Evolutionary conservation across 2,888 invertebrate species (phyloP).

Genomic region (Tipula vernalis): DNA sequence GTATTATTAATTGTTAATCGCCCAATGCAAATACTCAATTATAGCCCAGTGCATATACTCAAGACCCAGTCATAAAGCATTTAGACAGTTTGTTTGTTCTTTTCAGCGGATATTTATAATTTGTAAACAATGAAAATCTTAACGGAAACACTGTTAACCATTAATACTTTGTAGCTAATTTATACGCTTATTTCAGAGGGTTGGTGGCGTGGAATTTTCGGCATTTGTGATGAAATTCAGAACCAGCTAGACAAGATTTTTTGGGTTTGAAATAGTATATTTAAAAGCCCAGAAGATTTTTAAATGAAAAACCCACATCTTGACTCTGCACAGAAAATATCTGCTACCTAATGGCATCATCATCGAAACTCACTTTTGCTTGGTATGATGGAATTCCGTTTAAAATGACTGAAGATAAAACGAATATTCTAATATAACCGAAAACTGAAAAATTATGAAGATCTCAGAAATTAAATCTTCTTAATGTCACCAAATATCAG

Average conservation of each 20-base stretch:
- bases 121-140: neutral
- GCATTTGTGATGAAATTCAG: neutral
- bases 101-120: neutral
- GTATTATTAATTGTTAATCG: neutral
- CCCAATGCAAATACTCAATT: neutral
- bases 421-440: too few species aligned
- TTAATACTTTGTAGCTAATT: neutral
- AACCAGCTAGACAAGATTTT: neutral
- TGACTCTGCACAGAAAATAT: too few species aligned
- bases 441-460: too few species aligned
- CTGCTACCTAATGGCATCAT: too few species aligned
- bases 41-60: neutral
- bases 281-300: neutral
- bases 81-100: neutral
- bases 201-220: neutral
- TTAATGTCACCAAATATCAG: too few species aligned
- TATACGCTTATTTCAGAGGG: neutral
- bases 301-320: neutral
- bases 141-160: neutral
- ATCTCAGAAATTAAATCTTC: too few species aligned
- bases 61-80: neutral
- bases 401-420: too few species aligned
- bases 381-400: too few species aligned
- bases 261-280: neutral
- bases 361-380: too few species aligned